These are phyloP conservation scores for Smittia aterrima DNA, from an alignment of 2,888 invertebrate species.

Conservation along the genomic window DNA sequence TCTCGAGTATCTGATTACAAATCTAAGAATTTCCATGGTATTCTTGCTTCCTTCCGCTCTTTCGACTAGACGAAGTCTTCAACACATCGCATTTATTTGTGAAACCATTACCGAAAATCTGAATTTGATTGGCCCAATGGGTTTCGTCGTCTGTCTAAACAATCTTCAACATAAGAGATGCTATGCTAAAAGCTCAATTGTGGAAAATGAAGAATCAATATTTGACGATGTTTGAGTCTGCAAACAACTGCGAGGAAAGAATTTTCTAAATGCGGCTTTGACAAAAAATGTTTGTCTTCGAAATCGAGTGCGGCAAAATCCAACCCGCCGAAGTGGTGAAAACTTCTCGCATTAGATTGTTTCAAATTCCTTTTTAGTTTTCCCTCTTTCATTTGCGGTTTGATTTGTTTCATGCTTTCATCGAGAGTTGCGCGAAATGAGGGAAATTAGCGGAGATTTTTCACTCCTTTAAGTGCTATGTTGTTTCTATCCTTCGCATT, in stretches of 20 bases:
- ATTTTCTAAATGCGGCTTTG: neutral
- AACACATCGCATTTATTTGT: neutral
- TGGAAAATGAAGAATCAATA: slow-evolving; percentile 15
- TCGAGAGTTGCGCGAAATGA: neutral
- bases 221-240: slow-evolving; percentile 6
- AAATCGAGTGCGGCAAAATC: neutral
- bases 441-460: neutral
- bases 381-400: neutral
- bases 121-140: slow-evolving; percentile 6
- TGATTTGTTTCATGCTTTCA: neutral
- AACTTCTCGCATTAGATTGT: neutral
- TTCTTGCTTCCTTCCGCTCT: neutral
- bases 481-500: neutral
- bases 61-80: too few relatives aligned
- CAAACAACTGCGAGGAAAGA: slow-evolving; percentile 4
- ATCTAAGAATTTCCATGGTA: neutral
- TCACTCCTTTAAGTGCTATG: neutral
- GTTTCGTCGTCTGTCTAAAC: neutral
- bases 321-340: neutral
- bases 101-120: slow-evolving; percentile 2
- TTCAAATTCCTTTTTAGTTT: neutral
- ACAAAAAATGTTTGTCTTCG: neutral
- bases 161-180: neutral
- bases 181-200: slow-evolving; percentile 2
- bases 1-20: slow-evolving; percentile 8